Evolutionary conservation across 1,140 invertebrate species (phyloP).

Genomic region (Brachionus angularis): DNA sequence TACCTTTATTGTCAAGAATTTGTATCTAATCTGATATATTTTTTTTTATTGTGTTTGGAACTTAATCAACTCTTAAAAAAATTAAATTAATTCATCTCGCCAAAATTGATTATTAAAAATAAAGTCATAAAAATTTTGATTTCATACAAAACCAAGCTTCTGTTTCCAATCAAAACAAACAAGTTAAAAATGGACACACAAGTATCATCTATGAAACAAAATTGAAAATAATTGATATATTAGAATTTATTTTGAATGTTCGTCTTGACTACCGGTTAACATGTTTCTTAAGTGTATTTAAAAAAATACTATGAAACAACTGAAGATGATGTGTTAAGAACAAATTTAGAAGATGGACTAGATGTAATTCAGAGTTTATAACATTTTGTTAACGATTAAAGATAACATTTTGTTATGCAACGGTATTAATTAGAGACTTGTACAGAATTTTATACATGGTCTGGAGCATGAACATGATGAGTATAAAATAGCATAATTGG

Average conservation of each 20-base stretch:
- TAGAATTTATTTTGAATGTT: conserved; percentile 95
- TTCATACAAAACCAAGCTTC: too few species aligned
- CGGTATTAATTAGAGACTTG: conserved; percentile 88
- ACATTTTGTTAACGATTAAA: conserved; percentile 83
- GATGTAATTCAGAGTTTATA: conserved; percentile 44
- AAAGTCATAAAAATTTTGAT: too few species aligned
- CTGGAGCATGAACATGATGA: conserved; percentile 81
- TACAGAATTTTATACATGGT: conserved; percentile 95
- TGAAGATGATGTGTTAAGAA: background rate
- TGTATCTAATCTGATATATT: too few species aligned
- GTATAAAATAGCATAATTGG: conserved; percentile 85
- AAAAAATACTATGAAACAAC: conserved; percentile 64
- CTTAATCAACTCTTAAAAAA: too few species aligned
- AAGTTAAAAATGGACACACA: conserved; percentile 66
- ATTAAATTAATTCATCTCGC: too few species aligned
- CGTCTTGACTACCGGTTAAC: conserved; percentile 93
- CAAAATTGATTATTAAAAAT: too few species aligned
- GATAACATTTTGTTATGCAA: conserved; percentile 90
- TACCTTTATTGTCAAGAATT: too few species aligned
- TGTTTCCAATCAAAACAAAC: background rate
- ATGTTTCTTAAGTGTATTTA: conserved; percentile 91
- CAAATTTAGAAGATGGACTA: background rate
- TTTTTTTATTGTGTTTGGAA: too few species aligned
- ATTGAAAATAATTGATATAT: conserved; percentile 94
- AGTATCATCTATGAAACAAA: conserved; percentile 94